Base-by-base conservation (phyloP, 2,888 invertebrate species). In the Hydraecia micacea region DNA sequence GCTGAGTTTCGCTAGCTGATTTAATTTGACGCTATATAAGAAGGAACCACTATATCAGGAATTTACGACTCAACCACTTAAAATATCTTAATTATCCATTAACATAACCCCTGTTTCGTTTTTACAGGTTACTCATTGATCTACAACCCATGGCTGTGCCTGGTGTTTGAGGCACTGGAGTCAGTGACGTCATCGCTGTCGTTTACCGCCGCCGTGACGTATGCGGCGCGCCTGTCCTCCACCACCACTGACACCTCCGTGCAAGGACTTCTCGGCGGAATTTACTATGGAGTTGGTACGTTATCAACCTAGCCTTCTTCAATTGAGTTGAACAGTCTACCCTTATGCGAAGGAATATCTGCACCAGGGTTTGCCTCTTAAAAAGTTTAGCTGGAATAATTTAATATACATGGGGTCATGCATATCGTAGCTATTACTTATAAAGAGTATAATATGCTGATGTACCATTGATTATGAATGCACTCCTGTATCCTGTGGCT, bases 211-310 rank as follows among this genome's bases (percentile, higher is more conserved):
- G 98, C 98, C 36, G 98, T 98, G 55, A 98, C 98, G 71, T 98
- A 98, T 91, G 98, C 98, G 0, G 98, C 98, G 1, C 97, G 97
- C 77, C 96, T 98, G 13, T 98, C 98, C 2, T 98, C 98, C 6
- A 97, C 97, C 71, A 97, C 98, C 63, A 98, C 98, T 0, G 98
- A 98, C 89, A 98, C 98, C 15, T 98, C 98, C 25, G 97, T 98
- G 85, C 98, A 98, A 93, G 98, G 98, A 25, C 95, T 98, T 84
- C 96, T 98, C 21, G 98, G 98, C n/a, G 98, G 98, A 32, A 94
- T 98, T n/a, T 98, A 98, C 91, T 98, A 98, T 91, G 98, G 98
- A 87, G 98, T 98, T 79, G 98, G 98, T 98, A 92, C 32, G 93
- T 79, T 2, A 93, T 96, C 0, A 91, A 79, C 28, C 46, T 63